Base-by-base conservation (phyloP, 2,888 invertebrate species). In the Odontothrips loti region DNA sequence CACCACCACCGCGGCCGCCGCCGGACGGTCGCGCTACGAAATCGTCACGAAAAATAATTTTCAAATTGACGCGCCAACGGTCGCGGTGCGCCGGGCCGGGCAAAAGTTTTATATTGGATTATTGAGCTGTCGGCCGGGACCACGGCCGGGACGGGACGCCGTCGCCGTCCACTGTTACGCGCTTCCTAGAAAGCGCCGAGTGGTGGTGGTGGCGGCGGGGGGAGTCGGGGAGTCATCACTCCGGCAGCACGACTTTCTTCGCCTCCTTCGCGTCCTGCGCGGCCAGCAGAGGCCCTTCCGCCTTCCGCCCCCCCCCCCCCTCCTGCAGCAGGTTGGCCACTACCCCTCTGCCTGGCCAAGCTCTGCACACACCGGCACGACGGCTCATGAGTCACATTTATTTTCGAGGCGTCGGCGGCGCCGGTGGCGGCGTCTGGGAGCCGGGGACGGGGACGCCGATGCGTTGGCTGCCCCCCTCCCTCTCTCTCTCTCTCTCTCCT, bases 51-150 rank as follows among this genome's bases (percentile, higher is more conserved):
- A 75, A 75, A 75, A 75, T 75, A 75, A 75, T 75, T 43, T 75
- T 27, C 68, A 58, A 58, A 58, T 58, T 58, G 68, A 75, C 23
- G 68, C 68, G 68, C 68, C 68, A 75, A 75, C 23, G 85, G 85
- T 86, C 87, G 86, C 34, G 34, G 3, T 6, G 34, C 34, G 34
- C 34, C 34, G 34, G 3, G 34, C 34, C 34, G 34, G 34, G 34
- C 34, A 86, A 86, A 85, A 85, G 86, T 87, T 87, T 87, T 87
- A 87, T 87, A 87, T 87, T 86, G 86, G 85, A 86, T 87, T 87
- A 87, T 87, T 75, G 68, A 75, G 68, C 68, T 75, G 68, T 75
- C 68, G 68, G 68, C 68, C 34, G 34, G 34, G 34, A 6, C 34
- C 34, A 6, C 34, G 34, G 34, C 34, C 34, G 34, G 6, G 34